Percentiles rank a stretch among this genome's conserved stretches.
Conservation (phyloP, 2,113 vertebrate genomes). For the Sminthopsis crassicaudata region DNA sequence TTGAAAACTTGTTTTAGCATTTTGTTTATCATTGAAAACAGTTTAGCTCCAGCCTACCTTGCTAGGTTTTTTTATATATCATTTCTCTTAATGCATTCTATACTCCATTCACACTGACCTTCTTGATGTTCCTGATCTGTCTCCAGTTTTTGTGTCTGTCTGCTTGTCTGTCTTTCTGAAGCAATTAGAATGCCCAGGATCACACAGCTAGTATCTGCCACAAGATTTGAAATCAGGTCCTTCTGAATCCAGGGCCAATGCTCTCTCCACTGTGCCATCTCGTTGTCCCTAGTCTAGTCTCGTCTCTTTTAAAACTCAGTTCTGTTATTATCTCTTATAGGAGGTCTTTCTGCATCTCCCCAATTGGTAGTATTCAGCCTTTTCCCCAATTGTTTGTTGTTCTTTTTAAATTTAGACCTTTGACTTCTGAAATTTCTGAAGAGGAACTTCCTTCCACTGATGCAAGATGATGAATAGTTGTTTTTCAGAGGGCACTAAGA, state of each 20-base stretch:
- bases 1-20: neutral
- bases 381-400: neutral
- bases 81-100: neutral
- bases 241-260: neutral
- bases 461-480: neutral
- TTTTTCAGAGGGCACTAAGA: neutral
- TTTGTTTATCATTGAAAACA: neutral
- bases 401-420: neutral
- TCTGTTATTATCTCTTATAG: neutral
- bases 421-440: neutral
- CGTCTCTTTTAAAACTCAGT: neutral
- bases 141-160: neutral
- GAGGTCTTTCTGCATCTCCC: neutral
- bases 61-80: neutral
- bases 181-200: neutral
- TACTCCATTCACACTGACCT: neutral
- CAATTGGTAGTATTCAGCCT: neutral
- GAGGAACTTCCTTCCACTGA: neutral
- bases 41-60: neutral
- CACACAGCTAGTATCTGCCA: neutral
- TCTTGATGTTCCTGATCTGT: neutral
- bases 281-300: neutral
- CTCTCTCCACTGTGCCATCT: neutral
- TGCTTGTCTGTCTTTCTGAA: too few relatives aligned
- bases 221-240: neutral